Evolutionary conservation across 2,113 vertebrate species (phyloP), one percentile per base, ranked within the genome.

Genomic region (Actenoides hombroni): DNA sequence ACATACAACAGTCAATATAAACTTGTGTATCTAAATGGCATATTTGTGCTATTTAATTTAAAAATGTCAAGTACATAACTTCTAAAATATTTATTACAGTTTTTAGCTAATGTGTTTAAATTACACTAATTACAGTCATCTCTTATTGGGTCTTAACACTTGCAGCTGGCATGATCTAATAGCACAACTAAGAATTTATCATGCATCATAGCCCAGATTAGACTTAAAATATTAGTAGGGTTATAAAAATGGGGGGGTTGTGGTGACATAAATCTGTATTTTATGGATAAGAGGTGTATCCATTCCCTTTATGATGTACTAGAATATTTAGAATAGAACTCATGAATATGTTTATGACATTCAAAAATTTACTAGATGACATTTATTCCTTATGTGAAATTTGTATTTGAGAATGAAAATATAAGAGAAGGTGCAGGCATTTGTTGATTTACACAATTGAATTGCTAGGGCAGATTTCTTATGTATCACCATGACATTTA

Each of bases 321-420:
- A 91, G 97, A 94, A 89, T 97, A 95, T 91, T 97, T 96, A 95
- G 70, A 71, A 29, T 74, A 91, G 51, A 51, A 85, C 40, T 75
- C 92, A 96, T 42, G 46, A 96, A 97, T 88, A 85, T 83, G 80
- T 76, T 94, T 97, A 94, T 77, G 85, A 79, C 53, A 77, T 74
- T 92, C 73, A 79, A 83, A 86, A 95, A 92, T 95, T 91, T 81
- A 87, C 71, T 92, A 74, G 87, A 16, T 28, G 14, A 63, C 53
- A 71, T 83, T 96, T 92, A 95, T 83, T 95, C 54, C 67, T 61
- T 83, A 71, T 78, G 33, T 95, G 78, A 97, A 94, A 96, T 91
- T 79, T 88, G 54, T 95, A 67, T 92, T 94, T 96, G 51, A 80
- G 90, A 97, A 94, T 79, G 74, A 92, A 95, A 86, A 79, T 51